These are phyloP conservation scores for Limnephilus lunatus DNA, from an alignment of 2,888 invertebrate genomes.

Conservation along the genomic window DNA sequence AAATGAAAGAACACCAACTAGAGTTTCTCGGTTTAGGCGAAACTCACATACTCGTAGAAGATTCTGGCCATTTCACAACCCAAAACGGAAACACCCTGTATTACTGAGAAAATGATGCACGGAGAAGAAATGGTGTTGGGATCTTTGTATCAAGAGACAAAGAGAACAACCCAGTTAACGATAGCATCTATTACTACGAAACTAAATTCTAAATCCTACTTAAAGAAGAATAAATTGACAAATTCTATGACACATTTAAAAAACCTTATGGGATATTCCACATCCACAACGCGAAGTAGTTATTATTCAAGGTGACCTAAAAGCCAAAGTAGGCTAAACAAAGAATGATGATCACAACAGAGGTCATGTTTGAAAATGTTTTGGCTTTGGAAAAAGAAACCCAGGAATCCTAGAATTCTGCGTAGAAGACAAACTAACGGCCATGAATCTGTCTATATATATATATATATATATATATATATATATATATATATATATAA, in stretches of 20 bases:
- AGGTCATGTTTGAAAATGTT: not conserved
- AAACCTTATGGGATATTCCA: too few relatives aligned
- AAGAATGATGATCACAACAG: not conserved
- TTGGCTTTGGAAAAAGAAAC: not conserved
- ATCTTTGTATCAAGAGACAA: not conserved
- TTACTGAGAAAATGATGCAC: not conserved
- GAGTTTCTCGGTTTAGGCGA: too few relatives aligned
- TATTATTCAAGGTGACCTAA: not conserved
- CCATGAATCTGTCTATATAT: too few relatives aligned
- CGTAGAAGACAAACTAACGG: not conserved
- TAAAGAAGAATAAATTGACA: too few relatives aligned
- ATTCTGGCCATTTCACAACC: not conserved
- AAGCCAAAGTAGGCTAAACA: not conserved
- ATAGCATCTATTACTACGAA: too few relatives aligned
- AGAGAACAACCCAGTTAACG: not conserved
- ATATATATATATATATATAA: too few relatives aligned
- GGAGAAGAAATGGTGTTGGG: not conserved
- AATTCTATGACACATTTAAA: too few relatives aligned
- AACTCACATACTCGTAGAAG: not conserved
- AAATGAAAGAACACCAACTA: too few relatives aligned
- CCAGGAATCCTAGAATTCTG: not conserved
- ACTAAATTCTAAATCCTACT: too few relatives aligned
- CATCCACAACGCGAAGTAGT: too few relatives aligned
- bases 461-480: too few relatives aligned
- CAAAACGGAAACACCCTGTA: not conserved